Conservation (phyloP, 2,797 vertebrate species). For the Pyrrhura leucotis region DNA sequence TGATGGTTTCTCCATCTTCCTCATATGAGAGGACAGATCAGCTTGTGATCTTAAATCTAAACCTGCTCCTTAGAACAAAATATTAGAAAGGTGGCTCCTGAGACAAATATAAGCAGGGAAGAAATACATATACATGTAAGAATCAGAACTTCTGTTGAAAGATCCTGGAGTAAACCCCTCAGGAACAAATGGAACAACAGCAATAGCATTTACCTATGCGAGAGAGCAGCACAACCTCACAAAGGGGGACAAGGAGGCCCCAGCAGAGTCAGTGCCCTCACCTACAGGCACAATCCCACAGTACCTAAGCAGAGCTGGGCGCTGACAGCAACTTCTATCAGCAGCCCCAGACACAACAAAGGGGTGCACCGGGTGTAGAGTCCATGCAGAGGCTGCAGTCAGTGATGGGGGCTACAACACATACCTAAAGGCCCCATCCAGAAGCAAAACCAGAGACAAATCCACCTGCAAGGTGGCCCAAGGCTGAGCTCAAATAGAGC, state of each 20-base stretch:
- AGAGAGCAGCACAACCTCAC: background rate
- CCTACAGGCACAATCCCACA: background rate
- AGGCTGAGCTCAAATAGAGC: background rate
- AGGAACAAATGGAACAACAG: rapidly evolving
- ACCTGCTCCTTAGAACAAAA: background rate
- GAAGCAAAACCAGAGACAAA: rapidly evolving
- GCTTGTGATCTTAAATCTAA: background rate
- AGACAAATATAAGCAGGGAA: background rate
- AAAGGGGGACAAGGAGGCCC: background rate
- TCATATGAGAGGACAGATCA: background rate
- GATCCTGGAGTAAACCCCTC: background rate
- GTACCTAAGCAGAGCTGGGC: background rate
- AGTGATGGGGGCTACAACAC: rapidly evolving
- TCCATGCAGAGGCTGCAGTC: background rate
- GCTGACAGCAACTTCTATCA: background rate
- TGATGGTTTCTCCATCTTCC: background rate
- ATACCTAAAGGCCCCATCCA: rapidly evolving
- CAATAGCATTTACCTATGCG: background rate
- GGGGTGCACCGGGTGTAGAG: background rate
- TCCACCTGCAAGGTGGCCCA: rapidly evolving
- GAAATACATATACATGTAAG: rapidly evolving
- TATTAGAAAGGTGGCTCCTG: background rate
- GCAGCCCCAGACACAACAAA: background rate
- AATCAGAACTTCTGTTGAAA: background rate
- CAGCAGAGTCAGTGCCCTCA: background rate